These are phyloP conservation scores for Zonitis immaculata DNA, from an alignment of 2,888 invertebrate species.

Conservation along the genomic window DNA sequence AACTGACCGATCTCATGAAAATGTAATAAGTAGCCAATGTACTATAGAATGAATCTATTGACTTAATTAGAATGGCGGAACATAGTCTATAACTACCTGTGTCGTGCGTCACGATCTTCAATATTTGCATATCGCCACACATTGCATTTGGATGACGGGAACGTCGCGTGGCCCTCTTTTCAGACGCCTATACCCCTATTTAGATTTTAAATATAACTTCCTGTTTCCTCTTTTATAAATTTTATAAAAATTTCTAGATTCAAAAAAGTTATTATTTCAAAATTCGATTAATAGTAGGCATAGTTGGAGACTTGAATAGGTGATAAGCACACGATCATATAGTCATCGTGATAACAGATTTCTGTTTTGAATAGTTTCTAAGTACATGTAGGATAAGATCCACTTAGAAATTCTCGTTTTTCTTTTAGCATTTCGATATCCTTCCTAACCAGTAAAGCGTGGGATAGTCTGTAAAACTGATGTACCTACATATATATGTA, in stretches of 20 bases:
- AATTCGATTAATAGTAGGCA: neutral
- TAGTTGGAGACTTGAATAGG: constrained; percentile 16
- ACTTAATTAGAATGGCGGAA: constrained; percentile 21
- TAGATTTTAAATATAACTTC: constrained; percentile 5
- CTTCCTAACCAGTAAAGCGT: constrained; percentile 9
- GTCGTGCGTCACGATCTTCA: constrained; percentile 22
- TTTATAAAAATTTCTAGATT: no score
- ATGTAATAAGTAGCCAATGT: constrained; percentile 19
- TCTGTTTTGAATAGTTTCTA: constrained; percentile 12
- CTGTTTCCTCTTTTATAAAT: constrained; percentile 11
- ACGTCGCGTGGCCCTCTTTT: constrained; percentile 16
- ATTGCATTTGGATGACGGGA: neutral
- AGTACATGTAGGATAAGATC: constrained; percentile 7
- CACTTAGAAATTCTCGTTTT: constrained; percentile 5
- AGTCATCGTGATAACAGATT: constrained; percentile 7
- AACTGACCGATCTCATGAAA: constrained; percentile 21
- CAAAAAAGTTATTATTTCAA: no score
- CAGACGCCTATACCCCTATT: constrained; percentile 12
- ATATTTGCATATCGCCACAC: constrained; percentile 17
- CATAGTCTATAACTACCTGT: constrained; percentile 7
- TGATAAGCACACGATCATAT: constrained; percentile 15
- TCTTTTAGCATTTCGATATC: neutral
- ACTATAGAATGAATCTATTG: constrained; percentile 22
- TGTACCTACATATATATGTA: no score
- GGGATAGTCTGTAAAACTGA: constrained; percentile 5